Percentiles rank a stretch among this genome's conserved stretches.
Evolutionary conservation across 2,888 invertebrate species (phyloP).

Genomic region (Stegana nigrithorax): DNA sequence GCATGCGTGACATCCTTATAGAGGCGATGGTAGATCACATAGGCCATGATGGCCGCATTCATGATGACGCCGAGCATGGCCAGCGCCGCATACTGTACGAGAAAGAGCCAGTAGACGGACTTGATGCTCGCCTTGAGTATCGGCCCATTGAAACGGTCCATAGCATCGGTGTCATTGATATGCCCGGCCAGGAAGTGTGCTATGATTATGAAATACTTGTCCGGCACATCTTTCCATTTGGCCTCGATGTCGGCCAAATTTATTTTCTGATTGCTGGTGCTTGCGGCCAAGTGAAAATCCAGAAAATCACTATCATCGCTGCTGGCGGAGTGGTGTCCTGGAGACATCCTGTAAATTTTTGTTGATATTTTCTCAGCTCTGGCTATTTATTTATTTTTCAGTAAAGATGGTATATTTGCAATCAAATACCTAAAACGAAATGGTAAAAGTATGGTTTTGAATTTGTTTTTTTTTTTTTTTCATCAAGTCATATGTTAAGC

Average conservation of each 20-base stretch:
- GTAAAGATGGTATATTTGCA: too few species aligned
- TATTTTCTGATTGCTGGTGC: conserved; percentile 41
- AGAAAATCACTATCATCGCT: conserved; percentile 22
- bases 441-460: too few species aligned
- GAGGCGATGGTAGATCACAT: conserved; percentile 69
- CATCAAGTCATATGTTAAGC: too few species aligned
- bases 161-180: conserved; percentile 59
- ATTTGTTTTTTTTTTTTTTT: too few species aligned
- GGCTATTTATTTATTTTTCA: too few species aligned
- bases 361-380: too few species aligned
- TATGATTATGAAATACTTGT: conserved; percentile 63
- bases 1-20: conserved; percentile 76
- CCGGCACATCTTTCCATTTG: conserved; percentile 61
- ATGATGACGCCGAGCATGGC: conserved; percentile 72
- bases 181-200: conserved; percentile 62
- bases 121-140: conserved; percentile 72
- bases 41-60: conserved; percentile 73
- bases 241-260: conserved; percentile 39
- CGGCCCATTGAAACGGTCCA: conserved; percentile 72
- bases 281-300: conserved; percentile 43
- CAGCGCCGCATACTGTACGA: conserved; percentile 74
- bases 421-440: too few species aligned
- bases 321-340: too few species aligned
- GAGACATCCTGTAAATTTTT: too few species aligned
- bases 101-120: conserved; percentile 73